Percentiles rank a stretch among this genome's conserved stretches.
These are phyloP conservation scores for Aurelia coerulea DNA, from an alignment of 30 jellyfish, hydroid and myxozoan genomes.

Conservation along the genomic window DNA sequence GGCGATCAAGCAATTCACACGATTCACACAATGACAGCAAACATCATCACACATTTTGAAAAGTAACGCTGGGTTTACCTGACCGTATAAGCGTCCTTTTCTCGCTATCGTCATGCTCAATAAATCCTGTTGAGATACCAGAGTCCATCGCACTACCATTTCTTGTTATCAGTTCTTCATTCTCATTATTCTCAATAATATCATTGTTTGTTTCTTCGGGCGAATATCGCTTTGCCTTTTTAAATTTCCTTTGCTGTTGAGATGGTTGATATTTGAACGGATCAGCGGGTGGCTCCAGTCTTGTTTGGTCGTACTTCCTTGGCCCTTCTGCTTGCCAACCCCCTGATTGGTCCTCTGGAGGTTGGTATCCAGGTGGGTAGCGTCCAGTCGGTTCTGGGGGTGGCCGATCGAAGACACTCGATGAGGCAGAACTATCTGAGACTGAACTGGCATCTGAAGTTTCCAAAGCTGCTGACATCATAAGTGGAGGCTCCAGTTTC, in stretches of 20 bases:
- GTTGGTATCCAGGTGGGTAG: too few relatives aligned
- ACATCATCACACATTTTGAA: conserved; percentile 19
- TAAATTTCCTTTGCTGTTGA: background rate
- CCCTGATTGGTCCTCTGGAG: too few relatives aligned
- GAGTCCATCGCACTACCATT: conserved; percentile 29
- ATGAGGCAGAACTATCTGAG: conserved; percentile 8
- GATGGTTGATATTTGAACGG: background rate
- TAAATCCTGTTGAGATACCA: conserved; percentile 37
- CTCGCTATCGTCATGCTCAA: conserved; percentile 31
- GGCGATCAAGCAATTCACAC: background rate
- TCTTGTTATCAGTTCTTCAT: conserved; percentile 1
- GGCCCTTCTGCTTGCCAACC: too few relatives aligned
- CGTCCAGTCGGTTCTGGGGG: too few relatives aligned
- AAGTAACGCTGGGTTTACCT: conserved; percentile 4
- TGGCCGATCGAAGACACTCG: conserved; percentile 38
- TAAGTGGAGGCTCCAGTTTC: too few relatives aligned
- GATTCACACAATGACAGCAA: background rate
- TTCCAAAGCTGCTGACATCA: too few relatives aligned
- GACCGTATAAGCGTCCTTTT: conserved; percentile 16
- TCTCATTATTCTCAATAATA: background rate
- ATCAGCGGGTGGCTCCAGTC: too few relatives aligned
- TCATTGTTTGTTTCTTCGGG: conserved; percentile 19
- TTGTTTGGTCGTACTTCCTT: too few relatives aligned
- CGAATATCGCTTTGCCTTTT: conserved; percentile 12
- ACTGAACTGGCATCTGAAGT: too few relatives aligned